A percentile compares a stretch with the other conserved stretches of the same genome.
These are phyloP conservation scores for Simalia tracyae DNA, from an alignment of 2,797 vertebrate genomes.

Conservation along the genomic window DNA sequence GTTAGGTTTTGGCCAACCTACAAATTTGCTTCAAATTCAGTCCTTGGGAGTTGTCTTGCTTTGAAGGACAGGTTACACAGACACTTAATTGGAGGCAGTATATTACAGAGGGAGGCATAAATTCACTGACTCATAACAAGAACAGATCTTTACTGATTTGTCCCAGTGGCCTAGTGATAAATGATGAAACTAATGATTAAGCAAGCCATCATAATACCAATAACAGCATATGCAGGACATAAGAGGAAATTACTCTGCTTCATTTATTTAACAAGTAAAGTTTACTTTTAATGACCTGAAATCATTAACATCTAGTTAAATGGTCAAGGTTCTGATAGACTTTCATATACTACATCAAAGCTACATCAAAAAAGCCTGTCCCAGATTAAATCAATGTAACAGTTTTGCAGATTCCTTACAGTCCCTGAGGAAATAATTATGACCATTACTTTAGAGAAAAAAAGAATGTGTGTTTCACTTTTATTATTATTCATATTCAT, in stretches of 20 bases:
- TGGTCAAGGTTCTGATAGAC: constrained; percentile 12
- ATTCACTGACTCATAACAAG: constrained; percentile 15
- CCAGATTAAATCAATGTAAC: constrained; percentile 9
- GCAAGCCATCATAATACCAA: constrained; percentile 26
- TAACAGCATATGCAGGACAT: constrained; percentile 25
- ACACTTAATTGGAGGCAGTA: not conserved
- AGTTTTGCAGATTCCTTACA: not conserved
- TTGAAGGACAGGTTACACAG: constrained; percentile 6
- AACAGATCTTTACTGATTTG: constrained; percentile 18
- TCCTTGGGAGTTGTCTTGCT: not conserved
- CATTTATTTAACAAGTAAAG: constrained; percentile 28
- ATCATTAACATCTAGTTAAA: constrained; percentile 22
- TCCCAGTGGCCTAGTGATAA: constrained; percentile 18
- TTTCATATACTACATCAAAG: not conserved
- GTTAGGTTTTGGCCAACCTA: not conserved
- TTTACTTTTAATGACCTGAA: constrained; percentile 32
- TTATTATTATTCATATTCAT: not conserved
- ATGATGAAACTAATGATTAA: constrained; percentile 30
- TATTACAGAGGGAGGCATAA: constrained; percentile 21
- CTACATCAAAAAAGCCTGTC: not conserved
- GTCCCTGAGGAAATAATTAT: not conserved
- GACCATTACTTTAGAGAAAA: not conserved
- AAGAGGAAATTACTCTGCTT: constrained; percentile 30
- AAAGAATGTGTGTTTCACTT: not conserved
- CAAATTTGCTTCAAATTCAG: not conserved